These are phyloP conservation scores for Adelphocoris suturalis DNA, from an alignment of 2,888 invertebrate genomes.

Conservation along the genomic window DNA sequence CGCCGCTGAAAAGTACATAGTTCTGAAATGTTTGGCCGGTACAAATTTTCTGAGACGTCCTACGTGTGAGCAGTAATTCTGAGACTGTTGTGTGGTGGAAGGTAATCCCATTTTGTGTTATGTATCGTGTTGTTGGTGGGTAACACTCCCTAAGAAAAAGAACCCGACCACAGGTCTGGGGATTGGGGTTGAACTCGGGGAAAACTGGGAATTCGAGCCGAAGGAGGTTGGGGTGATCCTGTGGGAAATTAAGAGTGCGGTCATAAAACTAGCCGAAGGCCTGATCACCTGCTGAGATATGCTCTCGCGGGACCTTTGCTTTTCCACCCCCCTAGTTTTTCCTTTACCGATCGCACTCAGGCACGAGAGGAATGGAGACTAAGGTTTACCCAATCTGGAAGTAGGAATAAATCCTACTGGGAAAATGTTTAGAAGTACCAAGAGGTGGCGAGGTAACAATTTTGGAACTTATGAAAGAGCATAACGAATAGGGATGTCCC, in stretches of 20 bases:
- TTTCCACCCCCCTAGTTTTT: slow-evolving; percentile 19
- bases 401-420: slow-evolving; percentile 6
- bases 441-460: too few species aligned
- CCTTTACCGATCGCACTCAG: slow-evolving; percentile 33
- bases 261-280: slow-evolving; percentile 65
- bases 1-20: too few species aligned
- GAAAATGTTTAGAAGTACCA: neutral
- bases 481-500: too few species aligned
- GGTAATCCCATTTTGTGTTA: slow-evolving; percentile 51
- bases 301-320: slow-evolving; percentile 53
- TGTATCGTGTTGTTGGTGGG: slow-evolving; percentile 34
- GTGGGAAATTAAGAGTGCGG: slow-evolving; percentile 67
- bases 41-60: too few species aligned
- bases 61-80: too few species aligned
- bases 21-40: too few species aligned
- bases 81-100: too few species aligned
- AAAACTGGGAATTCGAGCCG: neutral
- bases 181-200: neutral
- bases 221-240: slow-evolving; percentile 44
- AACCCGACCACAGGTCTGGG: neutral
- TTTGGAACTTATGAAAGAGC: neutral
- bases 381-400: slow-evolving; percentile 33
- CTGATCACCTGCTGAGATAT: slow-evolving; percentile 69
- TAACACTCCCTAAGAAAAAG: slow-evolving; percentile 24
- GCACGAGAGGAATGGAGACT: neutral